phyloP scores from a whole-genome alignment of 1,140 invertebrate genomes.

The Spodoptera frugiperda region DNA sequence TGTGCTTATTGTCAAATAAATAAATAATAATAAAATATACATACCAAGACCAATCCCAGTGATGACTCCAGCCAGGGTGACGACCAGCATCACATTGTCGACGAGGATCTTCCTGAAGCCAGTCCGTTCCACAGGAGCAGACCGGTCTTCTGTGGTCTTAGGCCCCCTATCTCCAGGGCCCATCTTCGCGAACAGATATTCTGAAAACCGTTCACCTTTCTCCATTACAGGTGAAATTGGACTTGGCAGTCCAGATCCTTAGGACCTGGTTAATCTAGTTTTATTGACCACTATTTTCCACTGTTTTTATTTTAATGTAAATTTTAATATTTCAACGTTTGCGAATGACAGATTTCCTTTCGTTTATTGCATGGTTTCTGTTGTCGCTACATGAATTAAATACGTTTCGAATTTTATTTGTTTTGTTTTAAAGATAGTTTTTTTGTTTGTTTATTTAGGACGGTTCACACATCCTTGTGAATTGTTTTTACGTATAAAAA shows the following conservation, averaged over 20 bases:
- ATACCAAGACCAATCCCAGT: constrained; percentile 91
- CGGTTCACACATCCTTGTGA: constrained; percentile 10
- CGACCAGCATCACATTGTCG: constrained; percentile 92
- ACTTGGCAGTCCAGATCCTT: constrained; percentile 66
- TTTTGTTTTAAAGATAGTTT: background rate
- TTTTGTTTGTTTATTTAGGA: constrained; percentile 6
- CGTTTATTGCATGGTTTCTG: constrained; percentile 14
- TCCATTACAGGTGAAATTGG: constrained; percentile 78
- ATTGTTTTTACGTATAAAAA: background rate
- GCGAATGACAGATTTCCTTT: constrained; percentile 3
- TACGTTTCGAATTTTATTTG: background rate
- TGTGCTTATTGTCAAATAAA: no score
- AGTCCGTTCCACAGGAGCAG: constrained; percentile 88
- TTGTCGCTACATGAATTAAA: constrained; percentile 32
- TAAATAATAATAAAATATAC: background rate
- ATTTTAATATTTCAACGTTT: constrained; percentile 28
- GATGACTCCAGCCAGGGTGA: constrained; percentile 92
- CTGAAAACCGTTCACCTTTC: constrained; percentile 89
- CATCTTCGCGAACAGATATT: constrained; percentile 92
- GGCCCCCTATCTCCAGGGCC: constrained; percentile 81
- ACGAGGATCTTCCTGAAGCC: constrained; percentile 89
- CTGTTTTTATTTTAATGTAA: constrained; percentile 19
- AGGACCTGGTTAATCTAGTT: constrained; percentile 62
- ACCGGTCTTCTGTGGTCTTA: constrained; percentile 86
- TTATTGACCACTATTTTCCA: constrained; percentile 21